Percentiles rank a stretch among this genome's conserved stretches.
phyloP scores from a whole-genome alignment of 2,888 invertebrate genomes.

The Agonopterix arenella region DNA sequence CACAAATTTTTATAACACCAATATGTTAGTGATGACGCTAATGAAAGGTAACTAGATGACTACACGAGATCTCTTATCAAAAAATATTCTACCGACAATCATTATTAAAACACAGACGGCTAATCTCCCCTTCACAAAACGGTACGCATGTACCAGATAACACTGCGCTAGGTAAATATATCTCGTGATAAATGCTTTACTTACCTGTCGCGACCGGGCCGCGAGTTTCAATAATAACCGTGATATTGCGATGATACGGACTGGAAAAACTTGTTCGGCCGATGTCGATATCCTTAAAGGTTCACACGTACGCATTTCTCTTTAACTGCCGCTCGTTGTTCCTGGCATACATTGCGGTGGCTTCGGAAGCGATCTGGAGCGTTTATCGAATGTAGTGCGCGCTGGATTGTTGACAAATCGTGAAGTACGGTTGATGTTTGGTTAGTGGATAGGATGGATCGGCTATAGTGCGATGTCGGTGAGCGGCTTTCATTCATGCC shows the following conservation, averaged over 20 bases:
- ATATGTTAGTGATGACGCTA: neutral
- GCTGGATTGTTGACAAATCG: constrained; percentile 25
- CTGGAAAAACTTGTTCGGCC: constrained; percentile 75
- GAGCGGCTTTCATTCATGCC: constrained; percentile 75
- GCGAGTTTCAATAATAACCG: constrained; percentile 74
- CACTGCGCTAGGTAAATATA: constrained; percentile 55
- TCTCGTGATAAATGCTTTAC: constrained; percentile 68
- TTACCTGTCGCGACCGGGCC: constrained; percentile 72
- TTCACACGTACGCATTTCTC: constrained; percentile 35
- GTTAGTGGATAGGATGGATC: constrained; percentile 30
- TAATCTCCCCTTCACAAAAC: constrained; percentile 40
- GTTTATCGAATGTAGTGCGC: constrained; percentile 12
- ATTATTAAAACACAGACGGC: constrained; percentile 26
- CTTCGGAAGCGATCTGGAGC: neutral
- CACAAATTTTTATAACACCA: too few relatives aligned
- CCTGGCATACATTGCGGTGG: neutral
- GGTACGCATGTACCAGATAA: constrained; percentile 38
- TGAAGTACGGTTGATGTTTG: constrained; percentile 28
- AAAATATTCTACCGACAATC: constrained; percentile 3
- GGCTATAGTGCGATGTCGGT: constrained; percentile 55
- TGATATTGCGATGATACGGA: constrained; percentile 76
- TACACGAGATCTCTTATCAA: neutral
- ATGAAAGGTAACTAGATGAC: too few relatives aligned
- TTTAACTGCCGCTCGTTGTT: constrained; percentile 12
- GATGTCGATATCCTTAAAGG: constrained; percentile 74